Evolutionary conservation across 1,140 invertebrate genomes (phyloP), one percentile per base, ranked within the genome.

Genomic region (Brachionus koreanus): DNA sequence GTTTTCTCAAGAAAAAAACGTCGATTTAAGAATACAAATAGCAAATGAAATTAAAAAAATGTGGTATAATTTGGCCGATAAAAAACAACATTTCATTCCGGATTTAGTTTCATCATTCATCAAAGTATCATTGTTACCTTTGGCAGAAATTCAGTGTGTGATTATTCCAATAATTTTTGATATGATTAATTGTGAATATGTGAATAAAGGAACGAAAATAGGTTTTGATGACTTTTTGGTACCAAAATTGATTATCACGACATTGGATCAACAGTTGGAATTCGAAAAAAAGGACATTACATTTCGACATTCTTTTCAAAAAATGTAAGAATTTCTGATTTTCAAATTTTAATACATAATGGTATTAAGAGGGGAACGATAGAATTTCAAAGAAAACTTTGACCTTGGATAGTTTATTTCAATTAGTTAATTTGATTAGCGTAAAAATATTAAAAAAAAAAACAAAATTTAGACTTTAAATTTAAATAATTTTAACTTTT

Each of bases 1-100:
- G 16, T n/a, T 39, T 19, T 42, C 39, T 49, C 5, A 16, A 37
- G 33, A 67, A 35, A 49, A 57, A 49, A 67, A 39, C 10, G 29
- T 35, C n/a, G 79, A 82, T 16, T 19, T 82, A 4, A 35, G 79
- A 42, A 23, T 82, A 37, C n/a, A 43, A 10, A 33, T 46, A 5
- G 29, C 61, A 19, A 65, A 29, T 52, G 57, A 82, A 6, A 43
- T 82, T 7, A 82, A 82, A 52, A 82, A 39, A 13, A 82, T 82
- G 79, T 82, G 79, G 79, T 67, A 52, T 19, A 65, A 65, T 82
- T 52, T 82, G 23, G 57, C 35, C 5, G 57, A 82, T 19, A 65
- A 69, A 3, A 82, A 82, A 43, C 16, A 5, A 37, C 3, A 39
- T 10, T 69, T 82, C 9, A 82, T 82, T 35, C 79, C 79, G 3